These are phyloP conservation scores for Steatornis caripensis DNA, from an alignment of 2,113 vertebrate genomes.

Conservation along the genomic window DNA sequence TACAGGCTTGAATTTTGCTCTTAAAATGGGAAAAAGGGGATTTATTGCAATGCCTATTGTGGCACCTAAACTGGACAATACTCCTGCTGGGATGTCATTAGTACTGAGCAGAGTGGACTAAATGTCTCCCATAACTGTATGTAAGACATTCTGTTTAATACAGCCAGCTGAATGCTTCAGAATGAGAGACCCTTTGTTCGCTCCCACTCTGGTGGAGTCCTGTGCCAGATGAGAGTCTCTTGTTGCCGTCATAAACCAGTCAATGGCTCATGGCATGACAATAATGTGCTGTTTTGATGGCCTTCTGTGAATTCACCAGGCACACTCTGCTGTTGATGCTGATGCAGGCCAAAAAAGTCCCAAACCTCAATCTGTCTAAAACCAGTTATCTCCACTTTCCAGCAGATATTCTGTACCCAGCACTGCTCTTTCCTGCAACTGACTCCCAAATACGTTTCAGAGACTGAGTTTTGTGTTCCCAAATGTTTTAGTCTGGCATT, in stretches of 20 bases:
- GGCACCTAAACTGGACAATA: not conserved
- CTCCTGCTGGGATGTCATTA: not conserved
- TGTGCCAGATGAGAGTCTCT: not conserved
- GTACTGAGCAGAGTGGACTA: not conserved
- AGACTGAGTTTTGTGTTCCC: not conserved
- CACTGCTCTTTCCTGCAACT: not conserved
- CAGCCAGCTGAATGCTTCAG: not conserved
- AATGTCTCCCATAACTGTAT: not conserved
- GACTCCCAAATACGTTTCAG: not conserved
- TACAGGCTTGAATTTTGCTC: not conserved
- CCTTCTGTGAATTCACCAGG: not conserved
- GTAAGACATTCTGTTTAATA: not conserved
- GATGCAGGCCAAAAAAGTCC: not conserved
- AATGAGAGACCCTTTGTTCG: not conserved
- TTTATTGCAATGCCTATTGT: not conserved
- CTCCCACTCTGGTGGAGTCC: not conserved
- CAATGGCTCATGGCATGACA: not conserved
- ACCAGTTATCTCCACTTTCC: not conserved
- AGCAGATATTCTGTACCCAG: not conserved
- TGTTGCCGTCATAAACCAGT: constrained; percentile 20
- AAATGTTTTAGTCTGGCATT: not conserved
- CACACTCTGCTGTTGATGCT: not conserved
- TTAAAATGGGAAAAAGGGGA: not conserved
- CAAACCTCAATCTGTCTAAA: not conserved
- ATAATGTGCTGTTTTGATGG: not conserved